phyloP scores from a whole-genome alignment of 2,113 vertebrate genomes.

The Corythaeola cristata region DNA sequence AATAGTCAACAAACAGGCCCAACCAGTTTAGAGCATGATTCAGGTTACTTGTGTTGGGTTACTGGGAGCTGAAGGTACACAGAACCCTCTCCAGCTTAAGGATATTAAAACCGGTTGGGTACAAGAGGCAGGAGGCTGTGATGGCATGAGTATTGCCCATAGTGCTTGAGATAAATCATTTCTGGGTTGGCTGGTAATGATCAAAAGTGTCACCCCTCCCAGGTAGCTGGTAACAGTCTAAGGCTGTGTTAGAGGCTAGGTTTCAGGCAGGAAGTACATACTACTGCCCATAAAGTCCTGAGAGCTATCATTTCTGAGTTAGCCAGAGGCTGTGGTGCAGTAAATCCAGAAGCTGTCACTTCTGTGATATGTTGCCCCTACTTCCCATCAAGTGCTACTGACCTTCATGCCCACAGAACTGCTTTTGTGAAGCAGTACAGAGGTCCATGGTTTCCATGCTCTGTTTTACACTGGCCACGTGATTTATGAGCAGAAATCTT shows the following conservation, averaged over 20 bases:
- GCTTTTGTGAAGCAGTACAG: neutral
- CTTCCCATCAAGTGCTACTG: neutral
- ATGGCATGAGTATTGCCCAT: neutral
- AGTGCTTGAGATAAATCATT: neutral
- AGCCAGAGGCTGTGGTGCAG: neutral
- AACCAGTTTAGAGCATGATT: neutral
- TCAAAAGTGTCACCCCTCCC: neutral
- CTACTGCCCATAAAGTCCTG: neutral
- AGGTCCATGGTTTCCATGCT: neutral
- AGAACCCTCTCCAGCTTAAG: neutral
- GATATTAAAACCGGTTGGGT: neutral
- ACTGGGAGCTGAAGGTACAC: neutral
- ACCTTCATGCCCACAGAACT: neutral
- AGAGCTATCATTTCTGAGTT: neutral
- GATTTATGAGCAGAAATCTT: conserved; percentile 24
- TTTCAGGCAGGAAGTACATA: neutral
- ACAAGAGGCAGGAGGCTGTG: neutral
- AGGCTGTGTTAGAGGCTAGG: neutral
- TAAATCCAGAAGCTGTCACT: neutral
- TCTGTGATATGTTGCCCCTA: neutral
- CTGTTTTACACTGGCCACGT: neutral
- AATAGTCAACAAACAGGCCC: neutral
- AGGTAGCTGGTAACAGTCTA: neutral
- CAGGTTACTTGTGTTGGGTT: neutral
- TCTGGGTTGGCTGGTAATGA: neutral